Evolutionary conservation across 2,797 vertebrate genomes (phyloP).

Genomic region (Sebastes oblongus): DNA sequence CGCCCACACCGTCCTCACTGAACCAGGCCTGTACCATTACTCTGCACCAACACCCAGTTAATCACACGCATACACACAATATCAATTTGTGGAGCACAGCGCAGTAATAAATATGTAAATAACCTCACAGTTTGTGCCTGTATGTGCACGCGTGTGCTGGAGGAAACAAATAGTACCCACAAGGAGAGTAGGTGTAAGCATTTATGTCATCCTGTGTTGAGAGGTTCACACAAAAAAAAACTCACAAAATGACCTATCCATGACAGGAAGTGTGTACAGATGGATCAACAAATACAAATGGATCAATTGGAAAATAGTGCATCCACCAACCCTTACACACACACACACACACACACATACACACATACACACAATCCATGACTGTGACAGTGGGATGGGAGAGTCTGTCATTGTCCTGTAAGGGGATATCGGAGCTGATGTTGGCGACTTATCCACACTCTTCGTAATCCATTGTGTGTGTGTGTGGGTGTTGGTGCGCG

Average conservation of each 20-base stretch:
- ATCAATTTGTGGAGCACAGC: constrained; percentile 55
- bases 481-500: constrained; percentile 9
- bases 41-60: constrained; percentile 46
- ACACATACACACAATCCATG: constrained; percentile 35
- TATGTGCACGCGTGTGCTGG: not conserved
- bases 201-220: constrained; percentile 33
- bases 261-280: constrained; percentile 44
- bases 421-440: constrained; percentile 72
- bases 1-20: constrained; percentile 43
- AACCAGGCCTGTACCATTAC: constrained; percentile 41
- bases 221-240: constrained; percentile 14
- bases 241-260: constrained; percentile 36
- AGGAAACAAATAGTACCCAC: constrained; percentile 32
- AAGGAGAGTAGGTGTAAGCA: constrained; percentile 31
- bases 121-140: constrained; percentile 15
- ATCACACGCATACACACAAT: constrained; percentile 40
- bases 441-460: constrained; percentile 72
- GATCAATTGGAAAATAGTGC: constrained; percentile 42
- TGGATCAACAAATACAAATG: constrained; percentile 60
- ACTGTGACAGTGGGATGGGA: constrained; percentile 47
- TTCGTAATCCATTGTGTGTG: constrained; percentile 70
- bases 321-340: constrained; percentile 3
- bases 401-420: constrained; percentile 71
- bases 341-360: constrained; percentile 1
- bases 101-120: constrained; percentile 73